phyloP scores from a whole-genome alignment of 2,113 vertebrate genomes.

The Epinephelus moara region DNA sequence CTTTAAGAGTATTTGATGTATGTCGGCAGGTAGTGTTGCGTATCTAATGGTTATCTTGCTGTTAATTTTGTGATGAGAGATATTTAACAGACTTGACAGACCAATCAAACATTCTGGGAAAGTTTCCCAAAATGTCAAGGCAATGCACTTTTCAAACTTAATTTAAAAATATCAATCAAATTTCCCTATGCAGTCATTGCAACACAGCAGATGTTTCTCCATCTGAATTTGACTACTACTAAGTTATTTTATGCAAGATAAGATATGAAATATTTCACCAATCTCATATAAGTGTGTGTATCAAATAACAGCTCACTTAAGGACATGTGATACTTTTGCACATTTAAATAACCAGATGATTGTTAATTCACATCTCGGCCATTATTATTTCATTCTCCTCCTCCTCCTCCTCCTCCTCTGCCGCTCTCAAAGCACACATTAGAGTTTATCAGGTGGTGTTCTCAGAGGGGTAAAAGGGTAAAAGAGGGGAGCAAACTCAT shows the following conservation, averaged over 20 bases:
- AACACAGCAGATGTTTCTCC: constrained; percentile 37
- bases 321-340: neutral
- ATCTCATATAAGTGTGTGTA: constrained; percentile 28
- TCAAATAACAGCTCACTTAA: constrained; percentile 24
- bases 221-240: neutral
- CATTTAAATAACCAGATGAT: constrained; percentile 22
- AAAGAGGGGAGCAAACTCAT: constrained; percentile 70
- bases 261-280: constrained; percentile 13
- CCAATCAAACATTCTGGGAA: constrained; percentile 42
- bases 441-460: constrained; percentile 62
- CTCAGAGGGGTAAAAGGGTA: constrained; percentile 56
- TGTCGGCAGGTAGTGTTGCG: neutral
- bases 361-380: constrained; percentile 13
- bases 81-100: constrained; percentile 19
- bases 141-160: constrained; percentile 20
- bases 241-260: neutral
- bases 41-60: constrained; percentile 41
- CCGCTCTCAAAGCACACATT: constrained; percentile 18
- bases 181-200: constrained; percentile 20
- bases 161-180: constrained; percentile 23
- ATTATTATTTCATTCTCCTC: constrained; percentile 40
- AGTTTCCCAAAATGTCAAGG: neutral
- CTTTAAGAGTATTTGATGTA: neutral
- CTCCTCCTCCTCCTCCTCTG: constrained; percentile 1
- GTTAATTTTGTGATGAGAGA: constrained; percentile 31